A percentile compares a stretch with the other conserved stretches of the same genome.
These are phyloP conservation scores for Monarcha castaneiventris DNA, from an alignment of 2,113 vertebrate species.

Conservation along the genomic window DNA sequence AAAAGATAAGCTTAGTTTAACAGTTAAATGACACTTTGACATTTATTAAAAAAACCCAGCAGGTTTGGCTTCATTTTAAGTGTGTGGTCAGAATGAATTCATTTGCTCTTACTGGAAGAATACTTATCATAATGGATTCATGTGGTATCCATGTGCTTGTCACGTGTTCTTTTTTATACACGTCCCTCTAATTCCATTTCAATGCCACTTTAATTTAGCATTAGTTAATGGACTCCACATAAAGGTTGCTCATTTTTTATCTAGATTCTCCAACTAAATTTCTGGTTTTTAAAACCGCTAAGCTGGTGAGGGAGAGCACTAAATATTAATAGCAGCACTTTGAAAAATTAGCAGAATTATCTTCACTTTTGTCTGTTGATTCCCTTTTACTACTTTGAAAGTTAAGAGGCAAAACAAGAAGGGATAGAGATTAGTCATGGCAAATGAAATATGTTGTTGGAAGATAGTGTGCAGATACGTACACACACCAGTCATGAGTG, in stretches of 20 bases:
- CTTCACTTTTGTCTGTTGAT: slow-evolving; percentile 36
- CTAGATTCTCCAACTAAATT: slow-evolving; percentile 37
- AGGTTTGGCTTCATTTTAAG: slow-evolving; percentile 65
- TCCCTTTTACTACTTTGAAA: not conserved
- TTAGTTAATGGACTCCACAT: slow-evolving; percentile 69
- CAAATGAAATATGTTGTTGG: not conserved
- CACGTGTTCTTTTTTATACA: slow-evolving; percentile 67
- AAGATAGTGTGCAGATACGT: not conserved
- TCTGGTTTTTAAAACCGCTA: slow-evolving; percentile 44
- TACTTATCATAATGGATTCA: slow-evolving; percentile 72
- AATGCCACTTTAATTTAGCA: slow-evolving; percentile 70
- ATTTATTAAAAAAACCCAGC: slow-evolving; percentile 9
- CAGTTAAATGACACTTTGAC: slow-evolving; percentile 44
- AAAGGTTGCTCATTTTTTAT: slow-evolving; percentile 62
- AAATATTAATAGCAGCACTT: slow-evolving; percentile 30
- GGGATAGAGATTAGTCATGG: not conserved
- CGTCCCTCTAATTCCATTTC: slow-evolving; percentile 64
- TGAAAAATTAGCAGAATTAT: slow-evolving; percentile 31
- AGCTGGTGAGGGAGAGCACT: not conserved
- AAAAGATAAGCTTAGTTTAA: slow-evolving; percentile 10
- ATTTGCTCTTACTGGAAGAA: slow-evolving; percentile 74
- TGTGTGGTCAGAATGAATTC: slow-evolving; percentile 64
- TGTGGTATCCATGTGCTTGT: slow-evolving; percentile 65
- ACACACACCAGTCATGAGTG: not conserved
- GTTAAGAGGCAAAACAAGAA: slow-evolving; percentile 19